These are phyloP conservation scores for Empis stercorea DNA, from an alignment of 2,888 invertebrate genomes.

Conservation along the genomic window DNA sequence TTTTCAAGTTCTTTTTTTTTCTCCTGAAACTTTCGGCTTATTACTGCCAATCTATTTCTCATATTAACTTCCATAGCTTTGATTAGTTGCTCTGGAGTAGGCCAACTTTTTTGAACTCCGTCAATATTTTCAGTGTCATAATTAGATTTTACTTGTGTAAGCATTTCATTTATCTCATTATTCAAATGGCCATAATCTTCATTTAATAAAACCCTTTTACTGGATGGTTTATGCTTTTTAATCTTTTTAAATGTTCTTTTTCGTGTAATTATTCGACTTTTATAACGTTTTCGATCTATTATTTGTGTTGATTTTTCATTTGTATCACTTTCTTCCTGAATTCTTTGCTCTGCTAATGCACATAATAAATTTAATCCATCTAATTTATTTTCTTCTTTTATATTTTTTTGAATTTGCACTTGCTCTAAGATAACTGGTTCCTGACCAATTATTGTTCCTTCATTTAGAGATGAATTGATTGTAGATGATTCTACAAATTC, in stretches of 20 bases:
- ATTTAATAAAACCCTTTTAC: not conserved
- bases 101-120: slow-evolving; percentile 19
- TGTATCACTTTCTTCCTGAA: slow-evolving; percentile 55
- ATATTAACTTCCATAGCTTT: slow-evolving; percentile 69
- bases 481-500: slow-evolving; percentile 14
- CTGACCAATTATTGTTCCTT: not conserved
- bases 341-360: slow-evolving; percentile 71
- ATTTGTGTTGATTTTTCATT: slow-evolving; percentile 3
- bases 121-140: slow-evolving; percentile 10
- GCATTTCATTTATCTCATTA: slow-evolving; percentile 12
- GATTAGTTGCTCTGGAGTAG: slow-evolving; percentile 46
- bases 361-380: slow-evolving; percentile 64
- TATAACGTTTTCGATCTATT: slow-evolving; percentile 25
- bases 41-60: slow-evolving; percentile 65
- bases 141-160: slow-evolving; percentile 16
- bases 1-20: slow-evolving; percentile 72
- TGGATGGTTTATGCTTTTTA: not conserved
- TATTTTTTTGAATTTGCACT: not conserved
- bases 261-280: not conserved
- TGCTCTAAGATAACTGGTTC: slow-evolving; percentile 14
- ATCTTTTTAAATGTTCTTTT: not conserved
- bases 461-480: slow-evolving; percentile 14
- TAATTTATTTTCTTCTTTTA: slow-evolving; percentile 34
- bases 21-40: slow-evolving; percentile 70
- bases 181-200: slow-evolving; percentile 1